These are phyloP conservation scores for Vimba vimba DNA, from an alignment of 2,113 vertebrate species.

Conservation along the genomic window DNA sequence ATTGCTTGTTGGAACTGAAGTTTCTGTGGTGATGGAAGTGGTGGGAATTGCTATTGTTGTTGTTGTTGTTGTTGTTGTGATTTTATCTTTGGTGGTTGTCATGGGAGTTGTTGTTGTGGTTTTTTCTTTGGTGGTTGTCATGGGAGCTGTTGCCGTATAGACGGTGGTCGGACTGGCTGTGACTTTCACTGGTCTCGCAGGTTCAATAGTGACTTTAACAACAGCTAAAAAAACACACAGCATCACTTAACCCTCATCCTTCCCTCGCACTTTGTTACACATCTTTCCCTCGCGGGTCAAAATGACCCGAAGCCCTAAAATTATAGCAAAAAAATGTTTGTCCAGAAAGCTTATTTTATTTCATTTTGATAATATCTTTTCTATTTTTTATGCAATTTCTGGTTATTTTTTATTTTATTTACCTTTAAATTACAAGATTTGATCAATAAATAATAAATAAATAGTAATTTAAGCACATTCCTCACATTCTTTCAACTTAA, in stretches of 20 bases:
- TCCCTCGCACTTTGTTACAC: too few relatives aligned
- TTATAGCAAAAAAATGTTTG: too few relatives aligned
- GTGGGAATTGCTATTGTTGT: conserved; percentile 12
- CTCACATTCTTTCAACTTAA: too few relatives aligned
- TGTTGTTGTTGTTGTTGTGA: background rate
- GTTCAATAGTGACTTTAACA: conserved; percentile 75
- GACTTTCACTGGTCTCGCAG: conserved; percentile 66
- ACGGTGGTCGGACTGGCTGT: conserved; percentile 43
- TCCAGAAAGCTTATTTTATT: too few relatives aligned
- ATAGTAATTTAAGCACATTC: too few relatives aligned
- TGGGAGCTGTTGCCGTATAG: background rate
- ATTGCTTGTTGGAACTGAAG: background rate
- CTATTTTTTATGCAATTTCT: too few relatives aligned
- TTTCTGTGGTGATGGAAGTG: conserved; percentile 7
- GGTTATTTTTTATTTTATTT: too few relatives aligned
- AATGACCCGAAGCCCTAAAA: too few relatives aligned
- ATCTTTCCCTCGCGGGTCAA: too few relatives aligned
- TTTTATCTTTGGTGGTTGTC: background rate
- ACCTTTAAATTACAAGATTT: too few relatives aligned
- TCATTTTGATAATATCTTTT: too few relatives aligned
- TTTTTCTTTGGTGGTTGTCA: background rate
- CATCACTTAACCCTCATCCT: background rate
- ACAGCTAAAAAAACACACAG: conserved; percentile 66
- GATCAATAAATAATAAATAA: too few relatives aligned
- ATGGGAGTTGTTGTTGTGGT: background rate